Base-by-base conservation (phyloP, 2,113 vertebrate species). In the Nycticebus coucang region DNA sequence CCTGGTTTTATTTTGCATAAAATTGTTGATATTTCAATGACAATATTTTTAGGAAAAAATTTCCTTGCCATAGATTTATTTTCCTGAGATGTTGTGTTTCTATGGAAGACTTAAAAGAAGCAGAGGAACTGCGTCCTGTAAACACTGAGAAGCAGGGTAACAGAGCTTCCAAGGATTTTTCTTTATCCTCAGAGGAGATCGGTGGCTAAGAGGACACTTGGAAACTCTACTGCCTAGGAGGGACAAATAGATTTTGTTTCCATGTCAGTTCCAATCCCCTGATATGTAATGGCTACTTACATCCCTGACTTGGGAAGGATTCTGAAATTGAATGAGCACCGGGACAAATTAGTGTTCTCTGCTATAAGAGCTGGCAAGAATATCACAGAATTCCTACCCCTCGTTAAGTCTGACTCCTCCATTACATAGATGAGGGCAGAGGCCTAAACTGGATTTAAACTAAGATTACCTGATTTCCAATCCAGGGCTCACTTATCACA, bases 11-110 rank as follows among this genome's bases (percentile, higher is more conserved):
- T 55, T 92, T 21, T 37, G 30, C 59, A 68, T 41, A 41, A 92
- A 90, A 45, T 6, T 19, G 71, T 77, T 62, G 37, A 55, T 68
- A 93, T 37, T 66, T 89, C 77, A 80, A 30, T 45, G 60, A 50
- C 35, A 53, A 66, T 19, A 87, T 86, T 94, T 92, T 97, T 41
- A 69, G 53, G 22, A 37, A 81, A 71, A 64, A 24, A 5, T 82
- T 37, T 91, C 60, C 62, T 57, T 64, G 18, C 37, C 21, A 35
- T 17, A 33, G 4, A 72, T 69, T 72, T 37, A 75, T 87, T 92
- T 91, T 55, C 14, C 77, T 2, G 22, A 89, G 75, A 55, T 21
- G 41, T 0, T 17, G 4, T 10, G n/a, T 35, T 84, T 62, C 74
- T 57, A 18, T 11, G 35, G 17, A 91, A 69, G 37, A 88, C 86